Base-by-base conservation (phyloP, 2,113 vertebrate genomes). In the Urocolius indicus region DNA sequence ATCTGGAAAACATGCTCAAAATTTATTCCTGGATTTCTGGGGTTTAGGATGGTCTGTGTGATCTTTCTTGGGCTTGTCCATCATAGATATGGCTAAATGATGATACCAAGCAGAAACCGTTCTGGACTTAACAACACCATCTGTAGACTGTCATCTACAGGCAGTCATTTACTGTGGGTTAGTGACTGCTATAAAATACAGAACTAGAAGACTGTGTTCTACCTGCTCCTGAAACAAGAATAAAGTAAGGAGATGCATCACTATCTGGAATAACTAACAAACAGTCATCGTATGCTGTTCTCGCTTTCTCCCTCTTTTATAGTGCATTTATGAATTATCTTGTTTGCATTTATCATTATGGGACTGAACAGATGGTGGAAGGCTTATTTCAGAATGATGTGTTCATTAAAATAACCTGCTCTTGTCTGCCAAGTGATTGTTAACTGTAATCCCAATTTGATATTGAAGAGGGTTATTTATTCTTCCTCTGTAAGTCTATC, bases 351-450 rank as follows among this genome's bases (percentile, higher is more conserved):
- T 76, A 27, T 81, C 67, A 93, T 94, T 91, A 77, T 30, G 77
- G 91, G 27, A 16, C 30, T 5, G 67, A 95, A 87, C 96, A 97
- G 96, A 96, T 97, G 95, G 96, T 54, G 38, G 72, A 66, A 66
- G 89, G 78, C 84, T 95, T 94, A 88, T 93, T 71, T 72, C 96
- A 89, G 87, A 94, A 87, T 87, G 87, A 90, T 67, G 61, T n/a
- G 77, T 59, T 90, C 93, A 88, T 77, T 95, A 81, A 93, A 96
- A 79, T 78, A 80, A 75, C 83, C 68, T 83, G 9, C 71, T 74
- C 72, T 77, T 41, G 34, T 81, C 58, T 94, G 94, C 95, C 89
- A 95, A 91, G 58, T 4, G 52, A 73, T 58, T 82, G 87, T 79
- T 96, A 90, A 59, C 57, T 57, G 63, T 48, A 55, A 20, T 24